A percentile compares a stretch with the other conserved stretches of the same genome.
These are phyloP conservation scores for Brienomyrus brachyistius DNA, from an alignment of 2,113 vertebrate species.

Conservation along the genomic window DNA sequence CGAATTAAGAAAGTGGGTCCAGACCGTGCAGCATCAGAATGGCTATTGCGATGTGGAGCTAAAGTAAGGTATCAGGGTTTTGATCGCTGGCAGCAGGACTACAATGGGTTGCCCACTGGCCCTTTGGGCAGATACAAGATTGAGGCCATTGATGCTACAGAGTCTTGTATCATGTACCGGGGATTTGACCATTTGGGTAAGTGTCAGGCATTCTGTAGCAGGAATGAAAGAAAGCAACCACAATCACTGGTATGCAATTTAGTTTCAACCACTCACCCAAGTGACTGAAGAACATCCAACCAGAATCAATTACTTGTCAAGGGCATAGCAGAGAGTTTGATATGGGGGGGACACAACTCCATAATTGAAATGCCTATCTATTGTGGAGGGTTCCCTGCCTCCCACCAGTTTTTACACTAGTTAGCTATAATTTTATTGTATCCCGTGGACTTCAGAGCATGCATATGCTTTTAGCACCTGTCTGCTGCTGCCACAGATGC, in stretches of 20 bases:
- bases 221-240: neutral
- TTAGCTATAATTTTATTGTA: neutral
- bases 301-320: neutral
- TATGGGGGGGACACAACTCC: no score
- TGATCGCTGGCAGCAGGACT: slow-evolving; percentile 83
- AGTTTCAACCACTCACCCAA: neutral
- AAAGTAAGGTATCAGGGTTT: slow-evolving; percentile 75
- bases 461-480: no score
- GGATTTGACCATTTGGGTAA: slow-evolving; percentile 90
- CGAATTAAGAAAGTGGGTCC: slow-evolving; percentile 78
- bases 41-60: slow-evolving; percentile 89
- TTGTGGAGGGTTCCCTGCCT: no score
- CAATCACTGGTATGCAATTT: neutral
- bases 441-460: no score
- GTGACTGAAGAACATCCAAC: neutral
- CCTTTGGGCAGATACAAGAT: slow-evolving; percentile 76
- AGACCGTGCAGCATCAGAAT: slow-evolving; percentile 84
- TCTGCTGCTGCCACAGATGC: no score
- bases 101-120: slow-evolving; percentile 80
- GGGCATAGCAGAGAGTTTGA: no score
- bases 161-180: slow-evolving; percentile 89
- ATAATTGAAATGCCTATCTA: no score
- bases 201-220: neutral
- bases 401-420: neutral
- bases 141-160: slow-evolving; percentile 80